These are phyloP conservation scores for Gasterosteus nipponicus DNA, from an alignment of 2,113 vertebrate genomes.

Conservation along the genomic window DNA sequence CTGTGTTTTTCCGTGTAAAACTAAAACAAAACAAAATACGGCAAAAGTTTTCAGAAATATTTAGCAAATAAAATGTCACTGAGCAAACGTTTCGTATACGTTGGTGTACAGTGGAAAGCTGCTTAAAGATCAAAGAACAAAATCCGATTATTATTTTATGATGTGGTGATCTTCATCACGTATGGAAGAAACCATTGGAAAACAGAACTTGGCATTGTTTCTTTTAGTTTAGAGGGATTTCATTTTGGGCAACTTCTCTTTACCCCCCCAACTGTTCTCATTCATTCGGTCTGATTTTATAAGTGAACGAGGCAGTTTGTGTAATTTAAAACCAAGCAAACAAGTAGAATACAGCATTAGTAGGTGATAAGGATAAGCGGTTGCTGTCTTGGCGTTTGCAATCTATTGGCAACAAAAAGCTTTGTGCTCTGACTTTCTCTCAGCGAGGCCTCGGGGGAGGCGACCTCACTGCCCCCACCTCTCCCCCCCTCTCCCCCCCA, in stretches of 20 bases:
- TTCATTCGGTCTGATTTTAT: constrained; percentile 12
- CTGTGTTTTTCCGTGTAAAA: constrained; percentile 49
- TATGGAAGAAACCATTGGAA: constrained; percentile 50
- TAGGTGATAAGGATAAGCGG: not conserved
- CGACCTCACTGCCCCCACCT: not conserved
- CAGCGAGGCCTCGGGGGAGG: constrained; percentile 34
- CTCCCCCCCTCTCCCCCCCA: not conserved
- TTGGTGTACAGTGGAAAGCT: constrained; percentile 53
- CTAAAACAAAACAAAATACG: constrained; percentile 35
- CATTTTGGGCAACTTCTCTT: not conserved
- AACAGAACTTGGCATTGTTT: constrained; percentile 41
- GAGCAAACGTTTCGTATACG: constrained; percentile 25
- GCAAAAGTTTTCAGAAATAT: constrained; percentile 44
- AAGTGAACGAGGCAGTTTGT: constrained; percentile 11
- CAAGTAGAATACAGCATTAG: not conserved
- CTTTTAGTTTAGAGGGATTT: constrained; percentile 33
- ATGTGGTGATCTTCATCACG: constrained; percentile 53
- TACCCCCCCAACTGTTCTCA: not conserved
- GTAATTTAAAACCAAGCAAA: constrained; percentile 13
- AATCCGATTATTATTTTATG: constrained; percentile 63
- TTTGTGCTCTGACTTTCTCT: constrained; percentile 23
- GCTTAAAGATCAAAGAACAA: constrained; percentile 54
- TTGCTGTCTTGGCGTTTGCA: not conserved
- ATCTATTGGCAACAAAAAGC: constrained; percentile 12
- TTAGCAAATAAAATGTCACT: constrained; percentile 51